Evolutionary conservation across 2,797 vertebrate genomes (phyloP).

Genomic region (Chaunax sp.): DNA sequence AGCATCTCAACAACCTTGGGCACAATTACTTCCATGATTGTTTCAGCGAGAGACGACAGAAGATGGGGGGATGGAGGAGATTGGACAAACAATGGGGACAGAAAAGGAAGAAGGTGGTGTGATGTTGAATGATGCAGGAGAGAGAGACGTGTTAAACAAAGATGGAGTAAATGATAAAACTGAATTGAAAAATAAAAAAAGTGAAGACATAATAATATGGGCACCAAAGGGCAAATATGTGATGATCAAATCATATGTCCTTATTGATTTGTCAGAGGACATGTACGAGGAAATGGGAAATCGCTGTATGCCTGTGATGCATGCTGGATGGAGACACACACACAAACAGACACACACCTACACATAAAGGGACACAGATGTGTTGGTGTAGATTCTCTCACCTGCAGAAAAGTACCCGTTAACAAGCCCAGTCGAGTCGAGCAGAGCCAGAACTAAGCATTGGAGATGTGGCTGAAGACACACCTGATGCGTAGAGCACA

Average conservation of each 20-base stretch:
- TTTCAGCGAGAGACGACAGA: too few species aligned
- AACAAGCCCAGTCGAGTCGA: too few species aligned
- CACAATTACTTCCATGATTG: constrained; percentile 17
- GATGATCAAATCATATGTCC: constrained; percentile 25
- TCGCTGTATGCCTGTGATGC: constrained; percentile 1
- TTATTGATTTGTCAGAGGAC: constrained; percentile 56
- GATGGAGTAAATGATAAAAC: constrained; percentile 11
- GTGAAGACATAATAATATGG: constrained; percentile 26
- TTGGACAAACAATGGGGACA: neutral
- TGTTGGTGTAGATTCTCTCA: too few species aligned
- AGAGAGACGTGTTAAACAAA: neutral
- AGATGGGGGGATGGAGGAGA: neutral
- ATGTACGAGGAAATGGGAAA: constrained; percentile 29
- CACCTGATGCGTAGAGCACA: too few species aligned
- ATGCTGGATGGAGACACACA: neutral
- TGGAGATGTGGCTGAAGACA: too few species aligned
- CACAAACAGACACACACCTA: neutral
- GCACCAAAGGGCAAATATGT: constrained; percentile 33
- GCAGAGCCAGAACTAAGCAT: too few species aligned
- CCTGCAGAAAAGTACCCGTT: too few species aligned
- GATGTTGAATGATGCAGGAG: constrained; percentile 2
- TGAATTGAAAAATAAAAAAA: constrained; percentile 14
- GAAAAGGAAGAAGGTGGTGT: neutral
- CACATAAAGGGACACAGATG: too few species aligned
- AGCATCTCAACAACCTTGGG: neutral